A percentile compares a stretch with the other conserved stretches of the same genome.
phyloP scores from a whole-genome alignment of 2,113 vertebrate species.

The Rhea pennata region DNA sequence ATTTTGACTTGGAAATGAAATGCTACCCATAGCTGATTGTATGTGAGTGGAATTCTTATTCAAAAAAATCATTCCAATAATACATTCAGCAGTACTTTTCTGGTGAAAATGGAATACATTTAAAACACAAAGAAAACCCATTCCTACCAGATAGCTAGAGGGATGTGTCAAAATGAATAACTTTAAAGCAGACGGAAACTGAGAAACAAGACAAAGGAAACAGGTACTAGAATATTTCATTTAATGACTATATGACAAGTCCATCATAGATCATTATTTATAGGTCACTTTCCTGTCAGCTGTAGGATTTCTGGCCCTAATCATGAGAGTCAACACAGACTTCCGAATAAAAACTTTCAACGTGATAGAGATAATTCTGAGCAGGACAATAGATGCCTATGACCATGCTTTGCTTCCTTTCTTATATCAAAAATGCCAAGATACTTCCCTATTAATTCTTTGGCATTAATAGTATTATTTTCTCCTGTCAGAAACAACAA shows the following conservation, averaged over 20 bases:
- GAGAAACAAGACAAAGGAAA: conserved; percentile 76
- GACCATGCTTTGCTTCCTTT: conserved; percentile 70
- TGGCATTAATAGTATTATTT: conserved; percentile 37
- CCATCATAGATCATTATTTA: conserved; percentile 78
- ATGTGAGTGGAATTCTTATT: neutral
- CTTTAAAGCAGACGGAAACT: conserved; percentile 72
- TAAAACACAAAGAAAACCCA: conserved; percentile 37
- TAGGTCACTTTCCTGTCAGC: conserved; percentile 81
- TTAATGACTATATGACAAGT: conserved; percentile 77
- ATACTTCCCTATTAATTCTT: conserved; percentile 71
- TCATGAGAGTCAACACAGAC: conserved; percentile 80
- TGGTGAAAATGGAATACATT: conserved; percentile 4
- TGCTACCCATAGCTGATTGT: neutral
- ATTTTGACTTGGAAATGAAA: neutral
- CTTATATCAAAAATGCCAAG: conserved; percentile 65
- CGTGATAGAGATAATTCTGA: conserved; percentile 70
- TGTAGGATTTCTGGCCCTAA: conserved; percentile 76
- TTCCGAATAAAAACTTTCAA: conserved; percentile 82
- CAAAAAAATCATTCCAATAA: conserved; percentile 7
- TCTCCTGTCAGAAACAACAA: conserved; percentile 27
- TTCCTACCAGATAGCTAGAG: conserved; percentile 21
- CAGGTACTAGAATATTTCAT: conserved; percentile 75
- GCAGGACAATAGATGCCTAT: conserved; percentile 61
- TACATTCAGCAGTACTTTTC: neutral
- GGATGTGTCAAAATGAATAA: conserved; percentile 66